phyloP scores from a whole-genome alignment of 2,797 vertebrate genomes.

The Tadarida brasiliensis region DNA sequence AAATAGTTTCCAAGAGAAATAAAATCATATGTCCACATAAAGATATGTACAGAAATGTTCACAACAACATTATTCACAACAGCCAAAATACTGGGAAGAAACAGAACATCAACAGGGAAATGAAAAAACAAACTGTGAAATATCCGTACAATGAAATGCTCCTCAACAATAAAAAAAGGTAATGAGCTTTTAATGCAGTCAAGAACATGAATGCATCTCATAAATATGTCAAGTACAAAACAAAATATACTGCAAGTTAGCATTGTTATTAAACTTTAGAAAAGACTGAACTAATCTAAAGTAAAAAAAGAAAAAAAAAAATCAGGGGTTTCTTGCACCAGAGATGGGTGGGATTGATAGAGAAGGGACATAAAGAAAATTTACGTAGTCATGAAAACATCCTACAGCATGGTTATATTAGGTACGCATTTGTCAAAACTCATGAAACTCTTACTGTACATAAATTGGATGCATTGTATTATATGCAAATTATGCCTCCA shows the following conservation, averaged over 20 bases:
- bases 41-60: not conserved
- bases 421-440: not conserved
- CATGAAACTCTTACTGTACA: not conserved
- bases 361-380: not conserved
- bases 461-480: not conserved
- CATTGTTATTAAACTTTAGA: not conserved
- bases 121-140: not conserved
- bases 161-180: not conserved
- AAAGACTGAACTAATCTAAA: not conserved
- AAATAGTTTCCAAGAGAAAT: not conserved
- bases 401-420: not conserved
- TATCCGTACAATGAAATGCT: not conserved
- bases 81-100: not conserved
- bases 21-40: not conserved
- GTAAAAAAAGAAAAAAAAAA: not conserved
- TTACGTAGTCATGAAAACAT: not conserved
- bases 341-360: not conserved
- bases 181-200: not conserved
- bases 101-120: not conserved
- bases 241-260: not conserved
- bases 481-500: conserved; percentile 1
- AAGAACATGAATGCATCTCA: not conserved
- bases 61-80: not conserved
- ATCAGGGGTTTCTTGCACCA: not conserved
- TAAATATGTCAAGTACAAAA: not conserved